Evolutionary conservation across 2,888 invertebrate genomes (phyloP).

Genomic region (Drosophila emarginata): DNA sequence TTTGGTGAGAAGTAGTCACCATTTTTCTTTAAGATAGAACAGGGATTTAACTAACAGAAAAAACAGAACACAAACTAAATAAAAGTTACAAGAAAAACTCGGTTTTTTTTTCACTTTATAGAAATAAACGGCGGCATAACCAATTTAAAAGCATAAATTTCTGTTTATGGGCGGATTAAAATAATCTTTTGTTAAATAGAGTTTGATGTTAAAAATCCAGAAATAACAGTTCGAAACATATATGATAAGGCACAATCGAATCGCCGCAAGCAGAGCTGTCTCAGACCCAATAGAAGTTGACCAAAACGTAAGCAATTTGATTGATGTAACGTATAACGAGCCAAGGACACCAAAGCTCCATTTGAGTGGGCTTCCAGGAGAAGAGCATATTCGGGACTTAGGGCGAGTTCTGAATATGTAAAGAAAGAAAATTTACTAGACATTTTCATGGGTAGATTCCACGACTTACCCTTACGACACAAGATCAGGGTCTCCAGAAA

Average conservation of each 20-base stretch:
- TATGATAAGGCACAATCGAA: slow-evolving; percentile 77
- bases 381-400: slow-evolving; percentile 70
- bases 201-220: too few relatives aligned
- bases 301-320: slow-evolving; percentile 81
- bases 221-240: slow-evolving; percentile 73
- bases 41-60: too few relatives aligned
- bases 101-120: too few relatives aligned
- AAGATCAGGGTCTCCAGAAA: slow-evolving; percentile 83
- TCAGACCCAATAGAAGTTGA: slow-evolving; percentile 78
- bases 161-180: too few relatives aligned
- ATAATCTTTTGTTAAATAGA: too few relatives aligned
- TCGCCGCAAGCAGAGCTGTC: slow-evolving; percentile 79
- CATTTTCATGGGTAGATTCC: not conserved
- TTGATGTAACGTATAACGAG: slow-evolving; percentile 80
- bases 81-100: too few relatives aligned
- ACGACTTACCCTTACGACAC: slow-evolving; percentile 83
- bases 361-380: slow-evolving; percentile 79
- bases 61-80: too few relatives aligned
- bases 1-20: too few relatives aligned
- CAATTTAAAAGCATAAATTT: too few relatives aligned
- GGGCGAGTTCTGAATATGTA: slow-evolving; percentile 71
- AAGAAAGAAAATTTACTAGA: not conserved
- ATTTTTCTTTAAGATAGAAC: too few relatives aligned
- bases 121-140: too few relatives aligned
- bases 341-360: slow-evolving; percentile 78